These are phyloP conservation scores for Ornithorhynchus anatinus DNA, from an alignment of 2,113 vertebrate species.

Conservation along the genomic window DNA sequence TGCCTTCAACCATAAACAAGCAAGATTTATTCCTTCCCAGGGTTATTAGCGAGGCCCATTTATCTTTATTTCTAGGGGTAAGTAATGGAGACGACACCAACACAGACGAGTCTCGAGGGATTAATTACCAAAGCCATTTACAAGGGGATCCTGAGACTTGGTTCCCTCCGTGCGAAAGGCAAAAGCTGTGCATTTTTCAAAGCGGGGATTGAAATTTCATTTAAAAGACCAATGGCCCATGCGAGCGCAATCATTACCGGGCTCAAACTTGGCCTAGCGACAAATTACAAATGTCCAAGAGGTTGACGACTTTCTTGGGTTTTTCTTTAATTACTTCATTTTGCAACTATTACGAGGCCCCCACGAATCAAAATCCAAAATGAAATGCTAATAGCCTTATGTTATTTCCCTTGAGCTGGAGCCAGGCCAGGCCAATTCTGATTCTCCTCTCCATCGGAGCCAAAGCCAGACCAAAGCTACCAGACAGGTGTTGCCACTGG, in stretches of 20 bases:
- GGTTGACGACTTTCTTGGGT: constrained; percentile 16
- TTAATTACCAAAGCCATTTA: constrained; percentile 62
- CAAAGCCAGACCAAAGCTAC: neutral
- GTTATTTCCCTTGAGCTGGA: neutral
- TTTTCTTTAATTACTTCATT: constrained; percentile 40
- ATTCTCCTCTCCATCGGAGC: neutral
- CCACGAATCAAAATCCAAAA: neutral
- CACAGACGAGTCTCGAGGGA: constrained; percentile 40
- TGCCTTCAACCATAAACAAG: constrained; percentile 57
- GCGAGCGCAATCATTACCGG: constrained; percentile 21
- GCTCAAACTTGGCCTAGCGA: neutral
- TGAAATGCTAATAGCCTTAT: neutral
- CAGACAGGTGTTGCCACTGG: neutral
- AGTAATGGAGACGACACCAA: constrained; percentile 52
- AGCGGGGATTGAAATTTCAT: constrained; percentile 49
- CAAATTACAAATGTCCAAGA: constrained; percentile 45
- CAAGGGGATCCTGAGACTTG: constrained; percentile 16
- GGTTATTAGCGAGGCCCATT: constrained; percentile 52
- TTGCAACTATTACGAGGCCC: constrained; percentile 6
- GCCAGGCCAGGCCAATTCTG: rapidly evolving
- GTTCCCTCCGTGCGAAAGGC: constrained; percentile 24
- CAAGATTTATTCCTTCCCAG: constrained; percentile 53
- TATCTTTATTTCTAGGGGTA: constrained; percentile 61
- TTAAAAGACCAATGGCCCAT: constrained; percentile 54
- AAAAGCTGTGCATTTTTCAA: constrained; percentile 43